Conservation (phyloP, 53 echinoderm and acorn worm genomes). For the Stichopus horrens region DNA sequence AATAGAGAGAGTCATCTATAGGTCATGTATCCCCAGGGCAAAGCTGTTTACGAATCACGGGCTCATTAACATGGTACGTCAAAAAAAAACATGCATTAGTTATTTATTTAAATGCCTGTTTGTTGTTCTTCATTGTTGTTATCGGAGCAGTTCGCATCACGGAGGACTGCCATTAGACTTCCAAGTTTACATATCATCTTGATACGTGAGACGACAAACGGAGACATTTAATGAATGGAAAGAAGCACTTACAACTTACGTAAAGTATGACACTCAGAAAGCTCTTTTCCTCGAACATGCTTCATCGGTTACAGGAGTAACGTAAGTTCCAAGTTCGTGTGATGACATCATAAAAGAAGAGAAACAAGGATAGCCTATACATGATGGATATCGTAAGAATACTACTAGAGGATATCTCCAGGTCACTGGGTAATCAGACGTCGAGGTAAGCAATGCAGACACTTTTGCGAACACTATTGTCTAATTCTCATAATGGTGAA, state of each 20-base stretch:
- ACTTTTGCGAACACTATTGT: too few relatives aligned
- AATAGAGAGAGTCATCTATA: not conserved
- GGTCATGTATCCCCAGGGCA: constrained; percentile 12
- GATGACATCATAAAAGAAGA: not conserved
- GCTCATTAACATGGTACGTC: not conserved
- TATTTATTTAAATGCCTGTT: not conserved
- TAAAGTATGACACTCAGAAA: too few relatives aligned
- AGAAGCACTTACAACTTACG: too few relatives aligned
- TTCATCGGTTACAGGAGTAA: too few relatives aligned
- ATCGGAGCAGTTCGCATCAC: too few relatives aligned
- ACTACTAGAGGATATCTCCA: not conserved
- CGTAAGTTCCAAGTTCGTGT: not conserved
- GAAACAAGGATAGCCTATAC: not conserved
- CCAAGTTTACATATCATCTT: too few relatives aligned
- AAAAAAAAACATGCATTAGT: not conserved
- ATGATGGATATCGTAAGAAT: not conserved
- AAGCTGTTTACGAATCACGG: constrained; percentile 21
- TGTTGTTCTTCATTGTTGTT: not conserved
- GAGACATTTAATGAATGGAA: too few relatives aligned
- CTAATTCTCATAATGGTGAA: too few relatives aligned
- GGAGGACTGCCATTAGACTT: too few relatives aligned
- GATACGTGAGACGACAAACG: too few relatives aligned
- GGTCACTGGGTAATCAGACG: not conserved
- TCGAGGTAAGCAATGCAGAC: not conserved
- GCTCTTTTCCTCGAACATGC: too few relatives aligned